These are phyloP conservation scores for Hypercompe scribonia DNA, from an alignment of 2,888 invertebrate species.

Conservation along the genomic window DNA sequence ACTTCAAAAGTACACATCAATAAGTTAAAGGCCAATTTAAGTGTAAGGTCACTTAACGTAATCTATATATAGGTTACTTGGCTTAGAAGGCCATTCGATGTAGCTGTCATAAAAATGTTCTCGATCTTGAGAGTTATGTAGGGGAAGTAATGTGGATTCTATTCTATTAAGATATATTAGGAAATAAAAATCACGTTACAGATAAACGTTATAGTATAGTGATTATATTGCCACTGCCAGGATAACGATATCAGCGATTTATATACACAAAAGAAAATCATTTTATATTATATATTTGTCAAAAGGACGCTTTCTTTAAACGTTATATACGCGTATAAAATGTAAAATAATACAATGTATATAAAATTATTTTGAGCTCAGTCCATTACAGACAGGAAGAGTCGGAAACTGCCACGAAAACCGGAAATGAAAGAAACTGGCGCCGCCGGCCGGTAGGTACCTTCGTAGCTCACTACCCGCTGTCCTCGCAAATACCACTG, in stretches of 20 bases:
- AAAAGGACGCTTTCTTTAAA: constrained; percentile 38
- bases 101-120: constrained; percentile 15
- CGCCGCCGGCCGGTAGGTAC: constrained; percentile 61
- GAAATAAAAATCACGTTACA: neutral
- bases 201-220: constrained; percentile 5
- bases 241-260: constrained; percentile 17
- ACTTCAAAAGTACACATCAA: constrained; percentile 20
- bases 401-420: constrained; percentile 65
- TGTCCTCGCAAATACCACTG: constrained; percentile 14
- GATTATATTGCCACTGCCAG: constrained; percentile 24
- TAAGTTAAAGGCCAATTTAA: constrained; percentile 25
- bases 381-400: constrained; percentile 72
- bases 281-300: constrained; percentile 29
- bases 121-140: constrained; percentile 2
- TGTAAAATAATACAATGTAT: constrained; percentile 46
- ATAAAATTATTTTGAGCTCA: constrained; percentile 59
- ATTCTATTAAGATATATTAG: neutral
- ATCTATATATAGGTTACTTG: constrained; percentile 1
- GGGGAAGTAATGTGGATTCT: constrained; percentile 2
- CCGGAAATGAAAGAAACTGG: constrained; percentile 74
- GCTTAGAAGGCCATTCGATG: constrained; percentile 1
- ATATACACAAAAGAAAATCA: constrained; percentile 29
- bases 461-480: constrained; percentile 16
- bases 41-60: constrained; percentile 22
- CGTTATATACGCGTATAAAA: constrained; percentile 29